Evolutionary conservation across 2,797 vertebrate species (phyloP).

Genomic region (Cryptoprocta ferox): DNA sequence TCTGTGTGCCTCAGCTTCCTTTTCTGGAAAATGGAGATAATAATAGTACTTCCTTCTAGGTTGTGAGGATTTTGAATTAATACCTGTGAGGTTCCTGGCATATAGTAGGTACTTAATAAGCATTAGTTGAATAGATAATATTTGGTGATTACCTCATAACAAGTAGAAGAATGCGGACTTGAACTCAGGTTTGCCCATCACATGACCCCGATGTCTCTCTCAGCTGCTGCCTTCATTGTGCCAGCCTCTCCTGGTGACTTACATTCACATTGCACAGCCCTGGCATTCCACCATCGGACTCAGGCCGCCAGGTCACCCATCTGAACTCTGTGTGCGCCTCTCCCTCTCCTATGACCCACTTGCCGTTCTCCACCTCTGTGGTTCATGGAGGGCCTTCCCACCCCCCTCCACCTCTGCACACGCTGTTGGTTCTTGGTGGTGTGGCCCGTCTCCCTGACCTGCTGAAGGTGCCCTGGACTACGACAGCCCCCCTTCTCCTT

Average conservation of each 20-base stretch:
- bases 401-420: not conserved
- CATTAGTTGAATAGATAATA: not conserved
- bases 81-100: not conserved
- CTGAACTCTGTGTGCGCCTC: not conserved
- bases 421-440: rapidly evolving
- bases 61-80: not conserved
- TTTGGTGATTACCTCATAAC: not conserved
- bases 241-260: not conserved
- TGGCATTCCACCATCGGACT: not conserved
- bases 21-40: not conserved
- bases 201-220: not conserved
- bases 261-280: not conserved
- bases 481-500: not conserved
- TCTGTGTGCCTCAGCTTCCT: not conserved
- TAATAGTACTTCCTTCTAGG: not conserved
- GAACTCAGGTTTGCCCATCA: not conserved
- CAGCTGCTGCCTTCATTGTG: not conserved
- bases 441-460: not conserved
- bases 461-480: not conserved
- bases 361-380: not conserved
- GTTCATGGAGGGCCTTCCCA: not conserved
- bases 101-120: not conserved
- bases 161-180: not conserved
- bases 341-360: not conserved
- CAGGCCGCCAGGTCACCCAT: not conserved